Conservation (phyloP, 1,140 invertebrate species). For the Mizuhopecten yessoensis region DNA sequence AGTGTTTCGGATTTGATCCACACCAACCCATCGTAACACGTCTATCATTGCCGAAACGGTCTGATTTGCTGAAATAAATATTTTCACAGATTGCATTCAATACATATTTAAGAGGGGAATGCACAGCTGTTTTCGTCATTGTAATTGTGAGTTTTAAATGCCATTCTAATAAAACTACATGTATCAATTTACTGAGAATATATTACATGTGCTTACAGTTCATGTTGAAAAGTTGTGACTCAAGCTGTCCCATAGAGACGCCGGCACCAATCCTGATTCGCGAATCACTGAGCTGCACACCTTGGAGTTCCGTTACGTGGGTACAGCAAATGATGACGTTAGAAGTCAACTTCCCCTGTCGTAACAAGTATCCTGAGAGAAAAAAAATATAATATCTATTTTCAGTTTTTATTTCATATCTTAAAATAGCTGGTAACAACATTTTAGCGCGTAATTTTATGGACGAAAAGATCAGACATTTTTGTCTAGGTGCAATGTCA, state of each 20-base stretch:
- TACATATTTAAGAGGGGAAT: no score
- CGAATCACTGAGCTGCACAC: constrained; percentile 78
- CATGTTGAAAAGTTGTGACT: constrained; percentile 84
- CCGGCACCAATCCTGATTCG: constrained; percentile 90
- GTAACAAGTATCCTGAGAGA: constrained; percentile 51
- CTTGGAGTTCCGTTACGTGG: constrained; percentile 88
- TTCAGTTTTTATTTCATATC: no score
- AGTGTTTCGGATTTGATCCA: constrained; percentile 43
- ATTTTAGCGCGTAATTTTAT: no score
- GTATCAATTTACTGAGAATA: no score
- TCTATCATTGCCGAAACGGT: background rate
- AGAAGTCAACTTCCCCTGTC: constrained; percentile 47
- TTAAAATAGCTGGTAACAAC: no score
- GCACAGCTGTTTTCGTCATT: no score
- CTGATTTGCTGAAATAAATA: background rate
- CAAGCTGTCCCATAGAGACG: constrained; percentile 90
- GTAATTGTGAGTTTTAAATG: background rate
- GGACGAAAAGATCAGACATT: no score
- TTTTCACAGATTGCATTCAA: no score
- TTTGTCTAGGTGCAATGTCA: no score
- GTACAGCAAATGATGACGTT: constrained; percentile 90
- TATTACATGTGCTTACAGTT: no score
- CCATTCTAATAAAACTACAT: background rate
- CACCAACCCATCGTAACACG: constrained; percentile 47
- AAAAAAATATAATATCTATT: background rate